These are phyloP conservation scores for Catharus fuscescens DNA, from an alignment of 2,113 vertebrate species.

Conservation along the genomic window DNA sequence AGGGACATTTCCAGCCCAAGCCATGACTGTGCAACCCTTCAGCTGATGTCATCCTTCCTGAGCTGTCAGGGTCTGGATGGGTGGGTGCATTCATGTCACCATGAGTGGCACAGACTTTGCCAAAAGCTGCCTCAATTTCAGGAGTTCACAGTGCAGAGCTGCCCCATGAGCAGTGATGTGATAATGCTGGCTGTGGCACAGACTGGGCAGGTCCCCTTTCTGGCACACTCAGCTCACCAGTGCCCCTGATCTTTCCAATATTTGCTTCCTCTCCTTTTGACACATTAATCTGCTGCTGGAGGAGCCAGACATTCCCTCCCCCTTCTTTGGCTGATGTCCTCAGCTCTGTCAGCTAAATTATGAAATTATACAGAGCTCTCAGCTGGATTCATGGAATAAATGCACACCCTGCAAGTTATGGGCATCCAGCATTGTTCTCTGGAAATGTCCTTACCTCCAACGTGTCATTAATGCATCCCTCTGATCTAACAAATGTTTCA, in stretches of 20 bases:
- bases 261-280: not conserved
- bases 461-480: fast-evolving
- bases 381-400: not conserved
- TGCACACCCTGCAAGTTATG: not conserved
- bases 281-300: constrained; percentile 2
- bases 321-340: not conserved
- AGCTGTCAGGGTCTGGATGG: not conserved
- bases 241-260: not conserved
- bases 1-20: not conserved
- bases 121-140: not conserved
- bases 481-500: not conserved
- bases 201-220: not conserved
- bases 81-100: not conserved
- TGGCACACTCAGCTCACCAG: not conserved
- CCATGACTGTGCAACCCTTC: not conserved
- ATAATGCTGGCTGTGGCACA: not conserved
- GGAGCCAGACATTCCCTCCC: not conserved
- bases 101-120: not conserved
- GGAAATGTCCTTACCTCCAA: not conserved
- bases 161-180: not conserved
- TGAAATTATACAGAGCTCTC: constrained; percentile 22
- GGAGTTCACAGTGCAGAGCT: not conserved
- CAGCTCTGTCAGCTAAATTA: not conserved
- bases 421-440: not conserved
- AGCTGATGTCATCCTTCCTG: not conserved